phyloP scores from a whole-genome alignment of 2,888 invertebrate genomes.

The Anthrax anthrax region DNA sequence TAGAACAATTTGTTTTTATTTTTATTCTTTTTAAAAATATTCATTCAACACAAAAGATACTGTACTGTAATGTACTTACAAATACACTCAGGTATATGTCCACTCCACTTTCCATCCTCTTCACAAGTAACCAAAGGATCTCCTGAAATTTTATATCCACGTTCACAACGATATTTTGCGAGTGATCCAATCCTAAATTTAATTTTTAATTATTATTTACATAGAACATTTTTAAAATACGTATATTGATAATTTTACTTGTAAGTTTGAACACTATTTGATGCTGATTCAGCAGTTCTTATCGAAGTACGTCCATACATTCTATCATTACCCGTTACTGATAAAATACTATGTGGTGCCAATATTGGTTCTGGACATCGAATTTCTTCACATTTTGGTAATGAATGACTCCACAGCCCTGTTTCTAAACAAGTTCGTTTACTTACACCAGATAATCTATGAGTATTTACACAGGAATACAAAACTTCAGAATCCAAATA shows the following conservation, averaged over 20 bases:
- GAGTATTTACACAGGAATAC: conserved; percentile 68
- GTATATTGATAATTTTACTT: conserved; percentile 33
- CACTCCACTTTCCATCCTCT: conserved; percentile 75
- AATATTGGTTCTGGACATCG: conserved; percentile 72
- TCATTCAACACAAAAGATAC: background rate
- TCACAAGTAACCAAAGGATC: conserved; percentile 75
- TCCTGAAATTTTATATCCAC: conserved; percentile 77
- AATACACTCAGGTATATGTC: conserved; percentile 65
- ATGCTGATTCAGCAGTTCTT: conserved; percentile 51
- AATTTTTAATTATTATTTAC: too few species aligned
- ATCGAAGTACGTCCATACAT: conserved; percentile 75
- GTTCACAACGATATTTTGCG: conserved; percentile 77
- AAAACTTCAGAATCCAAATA: conserved; percentile 65
- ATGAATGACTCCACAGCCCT: conserved; percentile 67
- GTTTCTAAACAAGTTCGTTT: conserved; percentile 58
- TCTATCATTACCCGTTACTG: conserved; percentile 81
- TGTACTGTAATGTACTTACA: conserved; percentile 48
- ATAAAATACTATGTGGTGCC: conserved; percentile 72
- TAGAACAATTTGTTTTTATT: too few species aligned
- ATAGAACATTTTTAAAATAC: too few species aligned
- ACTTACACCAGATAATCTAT: conserved; percentile 59
- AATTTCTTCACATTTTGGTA: conserved; percentile 84
- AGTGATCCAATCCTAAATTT: conserved; percentile 54
- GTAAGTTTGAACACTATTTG: conserved; percentile 59
- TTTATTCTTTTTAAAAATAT: too few species aligned